Conservation (phyloP, 2,888 invertebrate genomes). For the Tenthredo amoena region DNA sequence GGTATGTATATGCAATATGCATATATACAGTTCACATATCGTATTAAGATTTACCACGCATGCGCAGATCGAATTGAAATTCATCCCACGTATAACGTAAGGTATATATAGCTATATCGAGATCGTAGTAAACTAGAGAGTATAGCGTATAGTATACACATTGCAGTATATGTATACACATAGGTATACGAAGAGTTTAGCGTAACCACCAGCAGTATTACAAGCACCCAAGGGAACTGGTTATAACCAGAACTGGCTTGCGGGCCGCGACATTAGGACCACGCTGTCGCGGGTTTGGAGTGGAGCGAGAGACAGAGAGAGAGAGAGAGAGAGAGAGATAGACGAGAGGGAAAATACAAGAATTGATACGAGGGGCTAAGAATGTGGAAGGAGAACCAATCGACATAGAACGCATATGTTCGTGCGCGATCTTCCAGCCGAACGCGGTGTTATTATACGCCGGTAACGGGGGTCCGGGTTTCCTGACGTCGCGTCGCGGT, state of each 20-base stretch:
- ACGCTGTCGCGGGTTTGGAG: not conserved
- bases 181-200: not conserved
- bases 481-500: not conserved
- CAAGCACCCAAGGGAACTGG: conserved; percentile 61
- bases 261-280: conserved; percentile 3
- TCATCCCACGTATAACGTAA: not conserved
- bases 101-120: not conserved
- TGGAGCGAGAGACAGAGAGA: not conserved
- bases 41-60: no score
- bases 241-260: conserved; percentile 61
- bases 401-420: not conserved
- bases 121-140: not conserved
- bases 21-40: no score
- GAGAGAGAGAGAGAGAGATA: not conserved
- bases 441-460: conserved; percentile 2
- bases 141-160: not conserved
- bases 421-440: not conserved
- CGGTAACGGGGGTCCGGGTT: not conserved
- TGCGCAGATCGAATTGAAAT: not conserved
- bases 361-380: not conserved
- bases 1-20: no score
- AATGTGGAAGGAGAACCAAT: not conserved
- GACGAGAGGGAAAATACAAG: not conserved
- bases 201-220: not conserved
- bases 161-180: not conserved